phyloP scores from a whole-genome alignment of 2,113 vertebrate genomes.

The Anser brachyrhynchus region DNA sequence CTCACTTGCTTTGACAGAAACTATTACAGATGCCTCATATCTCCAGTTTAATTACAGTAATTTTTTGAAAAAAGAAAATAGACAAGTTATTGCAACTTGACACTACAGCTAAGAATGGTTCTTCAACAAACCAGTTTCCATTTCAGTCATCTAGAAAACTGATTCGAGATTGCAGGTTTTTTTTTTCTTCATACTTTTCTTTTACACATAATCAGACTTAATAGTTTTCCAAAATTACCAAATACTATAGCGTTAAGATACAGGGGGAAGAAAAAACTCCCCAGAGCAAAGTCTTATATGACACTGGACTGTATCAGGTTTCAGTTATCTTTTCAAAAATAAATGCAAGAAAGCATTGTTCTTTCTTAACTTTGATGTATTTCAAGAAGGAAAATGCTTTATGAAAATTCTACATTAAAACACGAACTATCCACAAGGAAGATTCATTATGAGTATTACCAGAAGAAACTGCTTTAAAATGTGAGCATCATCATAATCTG shows the following conservation, averaged over 20 bases:
- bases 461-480: neutral
- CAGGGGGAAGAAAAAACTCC: neutral
- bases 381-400: neutral
- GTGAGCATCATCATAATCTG: neutral
- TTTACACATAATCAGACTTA: neutral
- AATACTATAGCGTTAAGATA: neutral
- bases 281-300: neutral
- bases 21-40: too few relatives aligned
- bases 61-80: neutral
- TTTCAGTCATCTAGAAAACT: too few relatives aligned
- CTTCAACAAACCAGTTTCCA: too few relatives aligned
- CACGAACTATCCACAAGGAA: neutral
- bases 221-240: neutral
- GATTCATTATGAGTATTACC: neutral
- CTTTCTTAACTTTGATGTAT: neutral
- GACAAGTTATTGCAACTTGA: neutral
- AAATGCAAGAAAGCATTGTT: neutral
- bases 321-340: neutral
- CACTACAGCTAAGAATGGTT: too few relatives aligned
- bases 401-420: neutral
- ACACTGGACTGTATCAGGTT: rapidly evolving
- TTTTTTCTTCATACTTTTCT: neutral
- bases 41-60: neutral
- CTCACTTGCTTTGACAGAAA: neutral
- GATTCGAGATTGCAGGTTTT: too few relatives aligned